phyloP scores from a whole-genome alignment of 2,113 vertebrate genomes.

The Mesoclemmys tuberculata region DNA sequence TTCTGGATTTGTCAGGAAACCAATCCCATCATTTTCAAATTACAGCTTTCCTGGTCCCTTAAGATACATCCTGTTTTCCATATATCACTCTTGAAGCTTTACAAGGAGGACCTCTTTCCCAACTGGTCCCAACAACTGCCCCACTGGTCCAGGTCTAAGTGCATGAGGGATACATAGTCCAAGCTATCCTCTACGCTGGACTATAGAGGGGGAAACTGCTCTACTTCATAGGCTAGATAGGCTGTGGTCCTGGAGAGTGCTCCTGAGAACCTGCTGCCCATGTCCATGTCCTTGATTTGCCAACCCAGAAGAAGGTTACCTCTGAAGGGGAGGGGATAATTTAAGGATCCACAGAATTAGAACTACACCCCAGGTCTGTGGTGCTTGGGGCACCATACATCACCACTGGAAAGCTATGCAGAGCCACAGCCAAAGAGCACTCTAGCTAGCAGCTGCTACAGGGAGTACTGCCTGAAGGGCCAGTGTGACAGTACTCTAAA shows the following conservation, averaged over 20 bases:
- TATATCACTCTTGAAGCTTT: neutral
- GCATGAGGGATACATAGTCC: neutral
- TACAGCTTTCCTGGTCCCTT: neutral
- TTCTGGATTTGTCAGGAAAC: neutral
- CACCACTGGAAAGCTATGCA: neutral
- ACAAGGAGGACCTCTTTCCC: neutral
- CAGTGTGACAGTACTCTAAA: neutral
- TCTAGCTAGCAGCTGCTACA: neutral
- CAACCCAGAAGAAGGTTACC: no score
- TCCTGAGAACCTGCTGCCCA: neutral
- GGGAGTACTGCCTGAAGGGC: neutral
- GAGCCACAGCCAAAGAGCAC: neutral
- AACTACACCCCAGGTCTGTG: neutral
- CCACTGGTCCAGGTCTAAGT: neutral
- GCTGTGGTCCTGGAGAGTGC: neutral
- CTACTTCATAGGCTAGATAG: neutral
- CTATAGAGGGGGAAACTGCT: neutral
- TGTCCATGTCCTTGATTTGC: neutral
- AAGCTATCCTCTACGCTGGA: no score
- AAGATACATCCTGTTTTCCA: neutral
- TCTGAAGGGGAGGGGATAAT: neutral
- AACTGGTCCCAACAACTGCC: neutral
- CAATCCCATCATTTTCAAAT: neutral
- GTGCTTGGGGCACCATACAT: neutral
- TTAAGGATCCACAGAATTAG: neutral